Evolutionary conservation across 1,140 invertebrate species (phyloP).

Genomic region (Drosophila santomea): DNA sequence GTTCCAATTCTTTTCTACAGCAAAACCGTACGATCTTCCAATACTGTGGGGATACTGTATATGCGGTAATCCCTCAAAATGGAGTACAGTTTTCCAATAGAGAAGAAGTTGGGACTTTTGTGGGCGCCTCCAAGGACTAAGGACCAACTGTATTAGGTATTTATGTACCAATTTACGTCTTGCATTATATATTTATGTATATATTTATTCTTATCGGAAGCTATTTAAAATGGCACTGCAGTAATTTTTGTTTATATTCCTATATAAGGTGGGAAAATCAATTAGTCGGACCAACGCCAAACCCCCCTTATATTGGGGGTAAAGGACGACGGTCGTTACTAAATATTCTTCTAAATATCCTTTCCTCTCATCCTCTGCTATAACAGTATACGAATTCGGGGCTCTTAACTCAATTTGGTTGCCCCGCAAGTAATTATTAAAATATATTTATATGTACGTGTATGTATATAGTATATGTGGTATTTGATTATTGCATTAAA

Average conservation of each 20-base stretch:
- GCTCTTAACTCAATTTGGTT: constrained; percentile 32
- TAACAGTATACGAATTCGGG: constrained; percentile 47
- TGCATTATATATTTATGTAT: constrained; percentile 51
- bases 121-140: constrained; percentile 5
- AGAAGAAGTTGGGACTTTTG: background rate
- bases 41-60: background rate
- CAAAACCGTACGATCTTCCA: background rate
- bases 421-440: constrained; percentile 61
- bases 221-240: constrained; percentile 85
- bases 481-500: constrained; percentile 83
- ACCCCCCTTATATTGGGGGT: background rate
- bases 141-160: constrained; percentile 57
- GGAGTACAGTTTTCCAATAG: background rate
- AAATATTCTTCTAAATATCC: constrained; percentile 52
- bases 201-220: constrained; percentile 80
- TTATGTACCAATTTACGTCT: constrained; percentile 51
- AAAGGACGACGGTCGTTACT: constrained; percentile 21
- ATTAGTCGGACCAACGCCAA: constrained; percentile 60
- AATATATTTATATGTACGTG: constrained; percentile 52
- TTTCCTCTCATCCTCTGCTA: constrained; percentile 19
- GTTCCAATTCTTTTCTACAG: background rate
- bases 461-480: constrained; percentile 51
- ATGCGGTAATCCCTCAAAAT: background rate
- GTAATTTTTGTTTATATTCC: constrained; percentile 79
- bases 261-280: constrained; percentile 84